Evolutionary conservation across 2,888 invertebrate species (phyloP), one percentile per base, ranked within the genome.

Genomic region (Sussaba pulchella): DNA sequence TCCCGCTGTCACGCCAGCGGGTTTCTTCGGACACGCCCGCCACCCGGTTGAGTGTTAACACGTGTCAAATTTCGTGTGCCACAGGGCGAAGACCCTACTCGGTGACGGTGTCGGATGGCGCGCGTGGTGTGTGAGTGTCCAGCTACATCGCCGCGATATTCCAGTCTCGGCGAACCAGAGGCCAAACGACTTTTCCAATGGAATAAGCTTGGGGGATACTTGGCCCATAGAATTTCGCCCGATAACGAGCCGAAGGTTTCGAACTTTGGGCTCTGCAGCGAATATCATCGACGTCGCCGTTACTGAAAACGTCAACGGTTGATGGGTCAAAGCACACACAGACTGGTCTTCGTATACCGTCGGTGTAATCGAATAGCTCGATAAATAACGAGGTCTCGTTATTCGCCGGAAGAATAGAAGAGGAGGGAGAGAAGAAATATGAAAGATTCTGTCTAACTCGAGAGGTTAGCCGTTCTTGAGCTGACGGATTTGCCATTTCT

Each of bases 61-160:
- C 82, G 84, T 81, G 85, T 86, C 86, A 87, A 86, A 88, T 88
- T 85, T 85, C 83, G 80, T 81, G 72, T 79, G 50, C 64, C 57
- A 64, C 77, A 71, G 79, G 71, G 67, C 59, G 69, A 78, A 52
- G 52, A 79, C 76, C 67, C 75, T 77, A 66, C 76, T 73, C 76
- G 67, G 61, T 59, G 70, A 61, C 63, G 69, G 72, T 80, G 75
- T 78, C 77, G 67, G 52, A 57, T 79, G 50, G 45, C 67, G 24
- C 45, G 41, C n/a, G n/a, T n/a, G n/a, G n/a, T n/a, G n/a, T n/a
- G n/a, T n/a, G 21, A 41, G 64, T 57, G 43, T 81, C 61, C 63
- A 24, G 61, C 54, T 57, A 36, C 69, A 43, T 47, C 61, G 71
- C 47, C 78, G 57, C 41, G 69, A 43, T 73, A 52, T 50, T 31